These are phyloP conservation scores for Sebastes matsubarae DNA, from an alignment of 2,797 vertebrate genomes.

Conservation along the genomic window DNA sequence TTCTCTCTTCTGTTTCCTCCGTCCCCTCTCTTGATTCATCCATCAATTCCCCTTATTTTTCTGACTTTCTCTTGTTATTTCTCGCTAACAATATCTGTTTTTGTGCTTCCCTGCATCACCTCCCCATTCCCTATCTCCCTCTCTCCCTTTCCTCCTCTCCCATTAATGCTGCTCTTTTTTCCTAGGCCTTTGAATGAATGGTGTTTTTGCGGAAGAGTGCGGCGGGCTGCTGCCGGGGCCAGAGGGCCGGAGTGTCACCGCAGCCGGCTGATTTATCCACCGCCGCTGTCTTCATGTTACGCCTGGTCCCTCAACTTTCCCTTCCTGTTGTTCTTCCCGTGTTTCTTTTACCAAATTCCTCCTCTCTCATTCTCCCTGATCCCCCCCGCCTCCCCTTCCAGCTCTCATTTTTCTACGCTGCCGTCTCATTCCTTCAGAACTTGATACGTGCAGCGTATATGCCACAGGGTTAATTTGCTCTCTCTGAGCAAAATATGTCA, in stretches of 20 bases:
- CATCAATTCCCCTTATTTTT: background rate
- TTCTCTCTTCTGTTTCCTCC: background rate
- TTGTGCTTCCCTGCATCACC: conserved; percentile 33
- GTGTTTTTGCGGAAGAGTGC: conserved; percentile 83
- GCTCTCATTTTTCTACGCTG: conserved; percentile 61
- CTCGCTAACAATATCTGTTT: conserved; percentile 29
- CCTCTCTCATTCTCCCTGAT: conserved; percentile 62
- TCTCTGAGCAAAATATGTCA: conserved; percentile 46
- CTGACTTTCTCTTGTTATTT: background rate
- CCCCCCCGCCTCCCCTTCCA: conserved; percentile 16
- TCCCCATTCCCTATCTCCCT: conserved; percentile 24
- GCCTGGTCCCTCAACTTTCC: conserved; percentile 79
- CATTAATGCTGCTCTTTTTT: conserved; percentile 47
- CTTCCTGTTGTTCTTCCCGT: conserved; percentile 87
- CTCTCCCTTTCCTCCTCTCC: conserved; percentile 19
- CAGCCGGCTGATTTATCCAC: conserved; percentile 82
- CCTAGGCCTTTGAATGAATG: conserved; percentile 68
- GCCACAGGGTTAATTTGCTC: conserved; percentile 58
- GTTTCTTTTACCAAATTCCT: conserved; percentile 80
- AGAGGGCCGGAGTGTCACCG: conserved; percentile 72
- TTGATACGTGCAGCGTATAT: conserved; percentile 43
- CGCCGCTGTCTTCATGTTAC: conserved; percentile 82
- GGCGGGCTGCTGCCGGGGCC: conserved; percentile 61
- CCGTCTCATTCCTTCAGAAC: conserved; percentile 58
- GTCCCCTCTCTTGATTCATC: background rate